Conservation (phyloP, 1,140 invertebrate genomes). For the Lordiphosa stackelbergi region DNA sequence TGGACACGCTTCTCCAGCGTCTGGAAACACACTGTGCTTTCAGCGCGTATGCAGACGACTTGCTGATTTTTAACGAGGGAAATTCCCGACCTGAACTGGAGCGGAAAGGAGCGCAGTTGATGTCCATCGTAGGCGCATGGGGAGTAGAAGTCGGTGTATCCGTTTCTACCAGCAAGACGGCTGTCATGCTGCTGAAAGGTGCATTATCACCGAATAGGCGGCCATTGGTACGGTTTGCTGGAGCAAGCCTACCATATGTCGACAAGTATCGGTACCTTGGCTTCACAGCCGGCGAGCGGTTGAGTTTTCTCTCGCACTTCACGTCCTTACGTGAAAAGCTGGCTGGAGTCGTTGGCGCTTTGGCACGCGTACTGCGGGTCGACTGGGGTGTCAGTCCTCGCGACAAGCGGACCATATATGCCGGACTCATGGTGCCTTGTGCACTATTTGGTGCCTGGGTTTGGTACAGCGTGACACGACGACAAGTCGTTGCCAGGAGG, state of each 20-base stretch:
- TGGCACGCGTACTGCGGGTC: too few relatives aligned
- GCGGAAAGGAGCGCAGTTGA: neutral
- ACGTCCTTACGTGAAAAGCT: too few relatives aligned
- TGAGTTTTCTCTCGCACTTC: too few relatives aligned
- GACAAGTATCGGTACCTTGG: slow-evolving; percentile 9
- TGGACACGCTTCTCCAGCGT: neutral
- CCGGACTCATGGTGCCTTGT: neutral
- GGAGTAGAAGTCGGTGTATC: slow-evolving; percentile 7
- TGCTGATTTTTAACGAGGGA: slow-evolving; percentile 15
- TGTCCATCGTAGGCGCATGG: slow-evolving; percentile 5
- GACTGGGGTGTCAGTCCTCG: too few relatives aligned
- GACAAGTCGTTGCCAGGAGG: too few relatives aligned
- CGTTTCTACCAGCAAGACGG: slow-evolving; percentile 15
- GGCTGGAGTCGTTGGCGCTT: too few relatives aligned
- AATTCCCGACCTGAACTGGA: slow-evolving; percentile 9
- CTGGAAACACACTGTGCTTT: neutral
- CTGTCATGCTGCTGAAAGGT: slow-evolving; percentile 12
- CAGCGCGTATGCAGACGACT: slow-evolving; percentile 9
- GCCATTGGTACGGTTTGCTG: slow-evolving; percentile 11
- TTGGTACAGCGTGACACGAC: too few relatives aligned
- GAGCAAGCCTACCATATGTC: slow-evolving; percentile 9
- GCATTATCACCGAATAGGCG: neutral
- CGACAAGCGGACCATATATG: too few relatives aligned
- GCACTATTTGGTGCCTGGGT: neutral
- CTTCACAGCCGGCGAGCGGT: neutral